Evolutionary conservation across 2,888 invertebrate genomes (phyloP).

Genomic region (Macrosoma leucophasiata): DNA sequence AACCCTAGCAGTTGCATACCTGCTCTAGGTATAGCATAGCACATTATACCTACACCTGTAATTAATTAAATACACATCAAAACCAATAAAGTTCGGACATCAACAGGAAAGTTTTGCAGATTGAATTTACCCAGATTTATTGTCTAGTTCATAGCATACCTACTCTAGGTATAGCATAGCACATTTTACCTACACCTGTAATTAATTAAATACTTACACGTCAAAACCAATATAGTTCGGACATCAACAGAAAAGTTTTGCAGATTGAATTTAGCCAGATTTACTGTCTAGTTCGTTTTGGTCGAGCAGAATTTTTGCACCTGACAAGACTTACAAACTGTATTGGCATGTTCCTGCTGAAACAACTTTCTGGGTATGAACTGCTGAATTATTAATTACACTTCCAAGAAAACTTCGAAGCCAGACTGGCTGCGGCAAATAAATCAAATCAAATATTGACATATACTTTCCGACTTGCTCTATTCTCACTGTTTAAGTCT

Average conservation of each 20-base stretch:
- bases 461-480: no score
- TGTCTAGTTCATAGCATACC: constrained; percentile 48
- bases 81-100: constrained; percentile 38
- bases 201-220: constrained; percentile 16
- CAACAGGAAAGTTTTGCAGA: constrained; percentile 42
- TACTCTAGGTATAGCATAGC: no score
- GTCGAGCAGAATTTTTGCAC: constrained; percentile 54
- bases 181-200: constrained; percentile 19
- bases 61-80: constrained; percentile 21
- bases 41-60: constrained; percentile 19
- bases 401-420: no score
- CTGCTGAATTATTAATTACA: no score
- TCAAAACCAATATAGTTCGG: constrained; percentile 37
- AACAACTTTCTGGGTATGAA: constrained; percentile 37
- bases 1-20: no score
- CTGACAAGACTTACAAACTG: constrained; percentile 63
- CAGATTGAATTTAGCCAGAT: constrained; percentile 58
- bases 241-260: constrained; percentile 38
- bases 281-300: constrained; percentile 49
- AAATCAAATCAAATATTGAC: no score
- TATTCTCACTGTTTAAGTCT: no score
- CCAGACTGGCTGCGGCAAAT: no score
- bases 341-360: constrained; percentile 44
- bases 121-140: constrained; percentile 58
- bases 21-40: no score